Conservation (phyloP, 2,113 vertebrate genomes). For the Syngnathus floridae region DNA sequence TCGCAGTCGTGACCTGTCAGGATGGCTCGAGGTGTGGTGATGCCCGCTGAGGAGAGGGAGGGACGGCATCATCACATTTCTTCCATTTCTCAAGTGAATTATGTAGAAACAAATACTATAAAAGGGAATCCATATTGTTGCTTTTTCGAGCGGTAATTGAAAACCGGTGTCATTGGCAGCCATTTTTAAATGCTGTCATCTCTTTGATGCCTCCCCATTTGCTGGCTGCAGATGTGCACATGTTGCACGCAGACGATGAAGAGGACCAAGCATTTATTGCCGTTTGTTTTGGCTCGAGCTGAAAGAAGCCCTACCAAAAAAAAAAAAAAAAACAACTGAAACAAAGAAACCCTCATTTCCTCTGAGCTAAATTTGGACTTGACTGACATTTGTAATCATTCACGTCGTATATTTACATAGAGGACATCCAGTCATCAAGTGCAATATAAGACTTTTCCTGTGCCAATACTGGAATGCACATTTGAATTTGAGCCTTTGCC, state of each 20-base stretch:
- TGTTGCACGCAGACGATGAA: conserved; percentile 13
- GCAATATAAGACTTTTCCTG: not conserved
- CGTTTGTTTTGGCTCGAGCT: conserved; percentile 57
- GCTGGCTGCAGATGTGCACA: conserved; percentile 61
- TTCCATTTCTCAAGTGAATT: too few relatives aligned
- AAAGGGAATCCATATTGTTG: not conserved
- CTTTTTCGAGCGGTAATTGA: not conserved
- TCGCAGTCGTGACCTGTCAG: conserved; percentile 93
- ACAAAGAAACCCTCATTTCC: not conserved
- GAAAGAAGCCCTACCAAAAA: conserved; percentile 47
- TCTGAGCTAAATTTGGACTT: not conserved
- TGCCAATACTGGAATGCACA: not conserved
- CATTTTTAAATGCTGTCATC: not conserved
- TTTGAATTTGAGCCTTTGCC: not conserved
- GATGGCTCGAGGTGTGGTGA: conserved; percentile 84
- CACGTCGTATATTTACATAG: not conserved
- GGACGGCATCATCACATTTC: too few relatives aligned
- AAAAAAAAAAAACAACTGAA: conserved; percentile 10
- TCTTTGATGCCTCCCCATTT: conserved; percentile 16
- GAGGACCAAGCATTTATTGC: conserved; percentile 35
- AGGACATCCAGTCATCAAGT: not conserved
- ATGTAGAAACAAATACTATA: not conserved
- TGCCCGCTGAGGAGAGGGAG: conserved; percentile 71
- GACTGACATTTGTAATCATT: not conserved
- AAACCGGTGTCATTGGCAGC: not conserved